A percentile compares a stretch with the other conserved stretches of the same genome.
These are phyloP conservation scores for Ochlodes sylvanus DNA, from an alignment of 2,888 invertebrate species.

Conservation along the genomic window DNA sequence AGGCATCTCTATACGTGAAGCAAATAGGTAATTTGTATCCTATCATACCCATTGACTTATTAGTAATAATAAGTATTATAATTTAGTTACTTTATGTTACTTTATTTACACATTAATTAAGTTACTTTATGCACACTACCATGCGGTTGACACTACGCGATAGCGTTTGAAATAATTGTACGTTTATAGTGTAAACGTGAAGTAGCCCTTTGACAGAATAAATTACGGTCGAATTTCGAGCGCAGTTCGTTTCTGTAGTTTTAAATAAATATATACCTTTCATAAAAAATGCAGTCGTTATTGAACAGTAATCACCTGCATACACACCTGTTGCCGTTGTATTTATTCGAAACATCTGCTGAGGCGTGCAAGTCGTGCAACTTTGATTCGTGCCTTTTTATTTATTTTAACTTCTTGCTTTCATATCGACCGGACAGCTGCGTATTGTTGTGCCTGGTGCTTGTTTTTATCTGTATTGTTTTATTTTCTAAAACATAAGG, in stretches of 20 bases:
- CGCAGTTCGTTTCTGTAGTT: not conserved
- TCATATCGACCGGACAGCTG: not conserved
- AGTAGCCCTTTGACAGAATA: too few species aligned
- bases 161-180: too few species aligned
- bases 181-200: too few species aligned
- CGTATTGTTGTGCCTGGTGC: not conserved
- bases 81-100: too few species aligned
- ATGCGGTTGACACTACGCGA: too few species aligned
- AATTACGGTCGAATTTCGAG: too few species aligned
- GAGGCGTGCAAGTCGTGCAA: not conserved
- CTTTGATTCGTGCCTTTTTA: slow-evolving; percentile 7
- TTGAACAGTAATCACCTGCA: slow-evolving; percentile 13
- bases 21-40: too few species aligned
- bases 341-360: slow-evolving; percentile 14
- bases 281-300: slow-evolving; percentile 9
- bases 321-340: slow-evolving; percentile 12
- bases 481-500: not conserved
- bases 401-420: slow-evolving; percentile 9
- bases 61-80: too few species aligned
- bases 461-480: not conserved
- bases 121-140: too few species aligned
- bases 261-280: not conserved
- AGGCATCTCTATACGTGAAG: too few species aligned
- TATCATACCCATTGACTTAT: too few species aligned
- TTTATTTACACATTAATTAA: too few species aligned